Conservation (phyloP, 2,113 vertebrate genomes). For the Apistogramma diplotaenia region DNA sequence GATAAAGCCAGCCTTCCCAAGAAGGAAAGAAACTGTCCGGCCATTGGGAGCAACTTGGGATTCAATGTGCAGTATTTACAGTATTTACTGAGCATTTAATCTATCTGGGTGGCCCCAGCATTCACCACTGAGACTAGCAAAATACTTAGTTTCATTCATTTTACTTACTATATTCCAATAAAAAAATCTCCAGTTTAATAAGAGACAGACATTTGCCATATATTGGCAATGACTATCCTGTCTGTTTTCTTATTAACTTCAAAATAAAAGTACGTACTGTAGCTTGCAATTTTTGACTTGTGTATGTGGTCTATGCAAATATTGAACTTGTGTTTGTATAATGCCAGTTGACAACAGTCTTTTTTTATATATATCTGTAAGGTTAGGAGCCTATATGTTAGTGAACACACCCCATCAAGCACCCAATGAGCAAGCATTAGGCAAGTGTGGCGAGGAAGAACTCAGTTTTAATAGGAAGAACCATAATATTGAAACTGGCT, state of each 20-base stretch:
- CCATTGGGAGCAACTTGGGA: not conserved
- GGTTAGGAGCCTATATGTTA: not conserved
- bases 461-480: not conserved
- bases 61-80: not conserved
- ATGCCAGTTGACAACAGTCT: not conserved
- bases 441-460: not conserved
- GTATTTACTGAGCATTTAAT: no score
- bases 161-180: not conserved
- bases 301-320: not conserved
- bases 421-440: not conserved
- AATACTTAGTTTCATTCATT: not conserved
- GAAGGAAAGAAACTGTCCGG: not conserved
- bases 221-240: not conserved
- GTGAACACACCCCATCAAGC: not conserved
- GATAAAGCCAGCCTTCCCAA: not conserved
- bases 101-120: not conserved
- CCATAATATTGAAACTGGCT: rapidly evolving
- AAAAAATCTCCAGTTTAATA: not conserved
- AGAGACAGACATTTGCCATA: not conserved
- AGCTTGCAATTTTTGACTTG: not conserved
- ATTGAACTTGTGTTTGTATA: not conserved
- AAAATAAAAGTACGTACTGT: not conserved
- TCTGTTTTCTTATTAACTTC: not conserved
- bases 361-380: not conserved
- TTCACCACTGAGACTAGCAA: not conserved